Evolutionary conservation across 2,113 vertebrate species (phyloP).

Genomic region (Rhizomys pruinosus): DNA sequence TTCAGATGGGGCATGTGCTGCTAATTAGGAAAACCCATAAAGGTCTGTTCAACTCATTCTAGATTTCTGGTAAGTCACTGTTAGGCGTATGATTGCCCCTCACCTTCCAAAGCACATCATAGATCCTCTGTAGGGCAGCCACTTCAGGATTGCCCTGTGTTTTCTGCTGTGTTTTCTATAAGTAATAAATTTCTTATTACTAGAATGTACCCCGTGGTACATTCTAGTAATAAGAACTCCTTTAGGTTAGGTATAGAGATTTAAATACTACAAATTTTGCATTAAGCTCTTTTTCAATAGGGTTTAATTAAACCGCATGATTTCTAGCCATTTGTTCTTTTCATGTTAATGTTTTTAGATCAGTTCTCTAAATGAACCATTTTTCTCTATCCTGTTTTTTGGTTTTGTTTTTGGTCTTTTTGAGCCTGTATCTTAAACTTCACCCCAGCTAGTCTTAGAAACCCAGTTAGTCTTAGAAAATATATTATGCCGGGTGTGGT

Average conservation of each 20-base stretch:
- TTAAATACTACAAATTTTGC: not conserved
- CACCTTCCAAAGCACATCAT: not conserved
- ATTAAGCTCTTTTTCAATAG: not conserved
- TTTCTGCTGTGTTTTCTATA: slow-evolving; percentile 29
- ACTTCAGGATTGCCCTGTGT: not conserved
- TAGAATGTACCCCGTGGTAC: too few species aligned
- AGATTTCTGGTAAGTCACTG: not conserved
- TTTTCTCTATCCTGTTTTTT: too few species aligned
- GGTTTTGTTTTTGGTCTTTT: too few species aligned
- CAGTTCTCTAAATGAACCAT: too few species aligned
- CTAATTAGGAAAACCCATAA: not conserved
- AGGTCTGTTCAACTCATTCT: not conserved
- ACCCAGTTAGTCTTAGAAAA: too few species aligned
- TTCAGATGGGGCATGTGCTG: not conserved
- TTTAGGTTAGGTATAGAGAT: not conserved
- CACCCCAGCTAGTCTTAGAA: not conserved
- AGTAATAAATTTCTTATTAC: too few species aligned
- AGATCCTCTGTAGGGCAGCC: not conserved
- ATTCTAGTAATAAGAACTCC: not conserved
- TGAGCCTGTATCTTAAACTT: not conserved
- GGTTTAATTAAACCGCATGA: too few species aligned
- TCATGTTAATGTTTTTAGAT: not conserved
- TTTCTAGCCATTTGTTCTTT: not conserved
- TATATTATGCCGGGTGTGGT: too few species aligned
- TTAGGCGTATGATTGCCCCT: not conserved